Conservation (phyloP, 2,888 invertebrate species). For the Tridacna gigas region DNA sequence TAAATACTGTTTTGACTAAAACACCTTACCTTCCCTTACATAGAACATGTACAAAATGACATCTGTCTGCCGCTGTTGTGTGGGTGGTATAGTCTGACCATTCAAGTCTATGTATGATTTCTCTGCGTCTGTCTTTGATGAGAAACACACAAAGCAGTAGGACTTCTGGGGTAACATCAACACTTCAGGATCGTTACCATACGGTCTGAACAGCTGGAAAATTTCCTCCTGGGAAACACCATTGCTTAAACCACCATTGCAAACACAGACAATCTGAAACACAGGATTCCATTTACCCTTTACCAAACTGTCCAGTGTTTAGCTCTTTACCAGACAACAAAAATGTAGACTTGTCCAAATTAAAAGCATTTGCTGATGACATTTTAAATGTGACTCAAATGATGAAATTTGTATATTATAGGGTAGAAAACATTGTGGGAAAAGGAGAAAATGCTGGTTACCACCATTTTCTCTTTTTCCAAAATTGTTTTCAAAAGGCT, state of each 20-base stretch:
- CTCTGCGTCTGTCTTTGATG: conserved; percentile 85
- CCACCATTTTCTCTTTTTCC: background rate
- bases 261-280: conserved; percentile 90
- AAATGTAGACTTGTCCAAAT: too few species aligned
- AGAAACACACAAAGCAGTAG: conserved; percentile 91
- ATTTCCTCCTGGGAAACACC: conserved; percentile 90
- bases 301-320: too few species aligned
- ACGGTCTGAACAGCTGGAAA: conserved; percentile 86
- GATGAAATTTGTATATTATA: too few species aligned
- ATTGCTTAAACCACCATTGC: conserved; percentile 94
- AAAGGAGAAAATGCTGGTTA: background rate
- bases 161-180: conserved; percentile 92
- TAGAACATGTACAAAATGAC: conserved; percentile 88
- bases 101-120: conserved; percentile 67
- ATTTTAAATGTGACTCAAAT: too few species aligned
- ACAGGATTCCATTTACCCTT: background rate
- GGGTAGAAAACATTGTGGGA: background rate
- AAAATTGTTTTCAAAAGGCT: background rate
- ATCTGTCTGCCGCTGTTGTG: conserved; percentile 83
- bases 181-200: conserved; percentile 88
- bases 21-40: conserved; percentile 87
- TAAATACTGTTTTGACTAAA: too few species aligned
- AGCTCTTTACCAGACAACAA: too few species aligned
- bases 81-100: conserved; percentile 76
- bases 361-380: too few species aligned